Conservation (phyloP, 2,797 vertebrate species). For the Onychomys torridus region DNA sequence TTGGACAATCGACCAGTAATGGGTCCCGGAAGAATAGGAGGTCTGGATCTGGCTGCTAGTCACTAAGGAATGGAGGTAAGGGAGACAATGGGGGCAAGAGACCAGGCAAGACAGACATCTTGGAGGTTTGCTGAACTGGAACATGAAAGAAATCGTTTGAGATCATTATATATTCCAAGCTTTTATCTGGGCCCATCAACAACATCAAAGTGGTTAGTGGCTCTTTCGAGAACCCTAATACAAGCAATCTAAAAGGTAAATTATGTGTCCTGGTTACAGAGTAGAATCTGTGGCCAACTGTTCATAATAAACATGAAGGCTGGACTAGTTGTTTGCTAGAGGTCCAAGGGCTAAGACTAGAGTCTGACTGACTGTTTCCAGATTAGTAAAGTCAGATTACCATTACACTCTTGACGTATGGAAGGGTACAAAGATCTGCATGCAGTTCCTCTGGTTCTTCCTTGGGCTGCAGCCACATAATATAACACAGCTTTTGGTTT, state of each 20-base stretch:
- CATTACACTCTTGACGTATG: neutral
- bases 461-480: neutral
- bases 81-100: neutral
- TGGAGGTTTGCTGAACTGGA: neutral
- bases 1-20: neutral
- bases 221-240: neutral
- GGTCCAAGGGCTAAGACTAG: neutral
- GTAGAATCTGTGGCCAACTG: neutral
- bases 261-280: neutral
- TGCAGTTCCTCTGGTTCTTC: neutral
- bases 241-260: neutral
- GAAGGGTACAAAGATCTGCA: neutral
- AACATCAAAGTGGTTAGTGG: neutral
- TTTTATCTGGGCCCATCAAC: neutral
- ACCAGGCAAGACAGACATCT: neutral
- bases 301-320: neutral
- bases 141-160: neutral
- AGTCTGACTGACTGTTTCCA: neutral
- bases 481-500: neutral
- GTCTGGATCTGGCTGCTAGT: neutral
- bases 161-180: neutral
- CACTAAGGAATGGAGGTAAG: neutral
- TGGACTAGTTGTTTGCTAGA: neutral
- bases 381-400: neutral
- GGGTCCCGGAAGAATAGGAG: neutral